Conservation (phyloP, 2,113 vertebrate species). For the Xenopus laevis region DNA sequence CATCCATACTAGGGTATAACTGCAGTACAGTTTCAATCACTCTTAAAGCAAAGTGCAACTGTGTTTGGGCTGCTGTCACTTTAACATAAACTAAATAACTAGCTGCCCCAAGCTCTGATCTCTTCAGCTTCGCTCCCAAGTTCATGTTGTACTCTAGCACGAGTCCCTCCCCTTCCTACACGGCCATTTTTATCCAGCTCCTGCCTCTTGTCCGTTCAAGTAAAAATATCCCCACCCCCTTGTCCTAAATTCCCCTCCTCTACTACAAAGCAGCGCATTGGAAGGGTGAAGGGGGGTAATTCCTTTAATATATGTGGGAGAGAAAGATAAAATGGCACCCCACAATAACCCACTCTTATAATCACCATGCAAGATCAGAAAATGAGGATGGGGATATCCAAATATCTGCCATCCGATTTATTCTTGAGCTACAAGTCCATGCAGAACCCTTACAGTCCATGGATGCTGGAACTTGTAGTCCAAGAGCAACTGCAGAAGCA, state of each 20-base stretch:
- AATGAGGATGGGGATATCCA: too few relatives aligned
- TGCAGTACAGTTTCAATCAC: too few relatives aligned
- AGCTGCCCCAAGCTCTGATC: background rate
- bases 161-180: constrained; percentile 34
- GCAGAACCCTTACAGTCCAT: too few relatives aligned
- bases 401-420: too few relatives aligned
- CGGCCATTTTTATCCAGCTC: constrained; percentile 41
- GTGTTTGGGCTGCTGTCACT: background rate
- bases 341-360: too few relatives aligned
- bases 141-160: constrained; percentile 12
- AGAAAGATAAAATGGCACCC: too few relatives aligned
- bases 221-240: constrained; percentile 30
- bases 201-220: constrained; percentile 19
- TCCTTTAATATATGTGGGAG: background rate
- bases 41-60: background rate
- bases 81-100: constrained; percentile 3
- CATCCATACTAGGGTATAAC: too few relatives aligned
- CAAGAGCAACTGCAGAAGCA: too few relatives aligned
- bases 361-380: too few relatives aligned
- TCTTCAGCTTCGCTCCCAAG: constrained; percentile 18
- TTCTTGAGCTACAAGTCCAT: too few relatives aligned
- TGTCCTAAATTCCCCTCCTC: constrained; percentile 45
- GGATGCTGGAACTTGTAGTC: too few relatives aligned
- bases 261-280: constrained; percentile 1
- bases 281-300: constrained; percentile 7